A percentile compares a stretch with the other conserved stretches of the same genome.
phyloP scores from a whole-genome alignment of 2,888 invertebrate species.

The Phragmatobia fuliginosa region DNA sequence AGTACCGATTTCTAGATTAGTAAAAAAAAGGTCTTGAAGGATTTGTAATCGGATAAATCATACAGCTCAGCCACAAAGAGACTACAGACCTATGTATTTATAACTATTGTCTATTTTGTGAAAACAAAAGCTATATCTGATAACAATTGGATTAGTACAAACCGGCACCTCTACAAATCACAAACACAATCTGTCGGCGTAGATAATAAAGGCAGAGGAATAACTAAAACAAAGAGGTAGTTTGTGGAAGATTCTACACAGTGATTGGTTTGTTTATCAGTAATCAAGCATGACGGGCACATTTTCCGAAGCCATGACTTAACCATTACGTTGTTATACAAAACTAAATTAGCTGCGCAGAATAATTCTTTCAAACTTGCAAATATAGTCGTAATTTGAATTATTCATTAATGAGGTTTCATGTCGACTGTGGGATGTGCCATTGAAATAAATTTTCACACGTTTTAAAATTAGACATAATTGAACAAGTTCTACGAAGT shows the following conservation, averaged over 20 bases:
- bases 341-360: background rate
- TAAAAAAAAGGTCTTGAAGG: constrained; percentile 58
- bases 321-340: constrained; percentile 9
- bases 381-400: constrained; percentile 33
- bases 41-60: constrained; percentile 74
- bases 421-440: constrained; percentile 15
- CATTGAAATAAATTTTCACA: constrained; percentile 39
- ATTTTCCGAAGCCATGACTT: constrained; percentile 23
- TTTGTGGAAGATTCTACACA: constrained; percentile 22
- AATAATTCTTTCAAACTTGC: constrained; percentile 15
- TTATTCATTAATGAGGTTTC: constrained; percentile 31
- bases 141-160: constrained; percentile 39
- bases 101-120: constrained; percentile 52
- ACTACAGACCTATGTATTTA: constrained; percentile 59
- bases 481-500: constrained; percentile 29
- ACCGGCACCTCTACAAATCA: constrained; percentile 46
- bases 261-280: constrained; percentile 27
- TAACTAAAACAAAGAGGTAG: constrained; percentile 19
- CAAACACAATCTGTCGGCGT: constrained; percentile 39
- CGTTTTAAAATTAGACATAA: constrained; percentile 27
- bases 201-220: constrained; percentile 21
- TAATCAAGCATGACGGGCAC: constrained; percentile 17
- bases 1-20: background rate
- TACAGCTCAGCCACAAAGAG: constrained; percentile 81
- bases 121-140: constrained; percentile 56